Conservation (phyloP, 2,888 invertebrate species). For the Chloromyia formosa region DNA sequence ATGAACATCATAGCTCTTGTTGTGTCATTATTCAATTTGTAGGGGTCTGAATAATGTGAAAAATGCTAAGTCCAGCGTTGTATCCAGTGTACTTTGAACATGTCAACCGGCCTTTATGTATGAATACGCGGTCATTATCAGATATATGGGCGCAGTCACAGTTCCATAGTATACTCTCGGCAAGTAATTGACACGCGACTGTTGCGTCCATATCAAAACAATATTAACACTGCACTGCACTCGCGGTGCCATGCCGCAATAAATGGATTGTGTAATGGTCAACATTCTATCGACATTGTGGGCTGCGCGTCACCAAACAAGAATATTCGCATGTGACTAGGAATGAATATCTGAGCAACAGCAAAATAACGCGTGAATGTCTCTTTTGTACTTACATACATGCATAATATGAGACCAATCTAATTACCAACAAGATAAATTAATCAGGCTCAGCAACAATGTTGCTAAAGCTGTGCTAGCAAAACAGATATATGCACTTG, state of each 20-base stretch:
- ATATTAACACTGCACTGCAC: background rate
- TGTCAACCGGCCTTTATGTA: too few relatives aligned
- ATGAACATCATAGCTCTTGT: too few relatives aligned
- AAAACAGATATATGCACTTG: too few relatives aligned
- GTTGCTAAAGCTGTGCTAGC: constrained; percentile 1
- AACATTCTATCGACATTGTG: too few relatives aligned
- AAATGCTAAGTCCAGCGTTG: too few relatives aligned
- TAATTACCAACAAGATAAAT: constrained; percentile 39
- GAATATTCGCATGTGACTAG: background rate
- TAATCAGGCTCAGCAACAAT: constrained; percentile 33
- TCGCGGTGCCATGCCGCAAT: background rate
- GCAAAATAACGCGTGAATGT: too few relatives aligned
- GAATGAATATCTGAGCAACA: too few relatives aligned
- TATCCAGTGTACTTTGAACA: too few relatives aligned
- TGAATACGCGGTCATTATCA: constrained; percentile 16
- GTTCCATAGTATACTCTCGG: too few relatives aligned
- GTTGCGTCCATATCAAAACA: constrained; percentile 24
- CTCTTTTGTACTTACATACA: too few relatives aligned
- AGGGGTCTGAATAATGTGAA: too few relatives aligned
- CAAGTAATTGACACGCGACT: constrained; percentile 38
- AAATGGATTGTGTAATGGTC: constrained; percentile 22
- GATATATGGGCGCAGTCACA: constrained; percentile 33
- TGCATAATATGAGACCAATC: constrained; percentile 23
- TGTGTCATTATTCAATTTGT: too few relatives aligned
- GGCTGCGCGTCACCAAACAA: background rate